Evolutionary conservation across 1,140 invertebrate genomes (phyloP).

Genomic region (Brachionus manjavacas): DNA sequence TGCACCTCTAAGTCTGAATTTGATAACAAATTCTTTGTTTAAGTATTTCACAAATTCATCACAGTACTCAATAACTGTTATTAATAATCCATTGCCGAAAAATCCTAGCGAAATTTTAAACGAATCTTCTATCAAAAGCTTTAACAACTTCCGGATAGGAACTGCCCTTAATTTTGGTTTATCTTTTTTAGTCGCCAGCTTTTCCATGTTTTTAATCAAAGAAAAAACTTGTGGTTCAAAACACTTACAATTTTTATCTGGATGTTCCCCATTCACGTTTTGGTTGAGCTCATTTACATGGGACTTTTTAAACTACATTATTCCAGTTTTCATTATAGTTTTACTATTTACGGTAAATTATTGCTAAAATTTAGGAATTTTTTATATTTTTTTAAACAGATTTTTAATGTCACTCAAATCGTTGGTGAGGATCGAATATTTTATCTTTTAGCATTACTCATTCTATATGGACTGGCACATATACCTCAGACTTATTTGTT

Average conservation of each 20-base stretch:
- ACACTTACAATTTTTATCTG: conserved; percentile 48
- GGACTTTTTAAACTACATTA: conserved; percentile 61
- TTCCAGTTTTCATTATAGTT: conserved; percentile 49
- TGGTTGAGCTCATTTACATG: conserved; percentile 69
- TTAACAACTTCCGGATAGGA: not conserved
- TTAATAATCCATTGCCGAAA: conserved; percentile 35
- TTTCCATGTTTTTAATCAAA: conserved; percentile 34
- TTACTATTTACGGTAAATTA: not conserved
- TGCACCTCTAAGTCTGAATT: not conserved
- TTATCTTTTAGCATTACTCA: conserved; percentile 49
- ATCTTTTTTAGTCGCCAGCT: conserved; percentile 14
- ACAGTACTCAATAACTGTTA: not conserved
- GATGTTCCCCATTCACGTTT: conserved; percentile 65
- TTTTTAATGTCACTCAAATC: not conserved
- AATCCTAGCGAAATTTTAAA: not conserved
- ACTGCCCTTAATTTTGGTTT: conserved; percentile 10
- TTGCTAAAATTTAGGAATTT: not conserved
- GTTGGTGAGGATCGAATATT: not conserved
- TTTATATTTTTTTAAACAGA: not conserved
- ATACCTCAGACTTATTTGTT: conserved; percentile 54
- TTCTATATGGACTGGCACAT: conserved; percentile 51
- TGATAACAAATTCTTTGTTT: conserved; percentile 17
- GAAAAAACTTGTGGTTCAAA: conserved; percentile 34
- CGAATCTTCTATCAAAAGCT: not conserved
- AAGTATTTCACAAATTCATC: not conserved